phyloP scores from a whole-genome alignment of 2,797 vertebrate species.

The Ctenopoma kingsleyae region DNA sequence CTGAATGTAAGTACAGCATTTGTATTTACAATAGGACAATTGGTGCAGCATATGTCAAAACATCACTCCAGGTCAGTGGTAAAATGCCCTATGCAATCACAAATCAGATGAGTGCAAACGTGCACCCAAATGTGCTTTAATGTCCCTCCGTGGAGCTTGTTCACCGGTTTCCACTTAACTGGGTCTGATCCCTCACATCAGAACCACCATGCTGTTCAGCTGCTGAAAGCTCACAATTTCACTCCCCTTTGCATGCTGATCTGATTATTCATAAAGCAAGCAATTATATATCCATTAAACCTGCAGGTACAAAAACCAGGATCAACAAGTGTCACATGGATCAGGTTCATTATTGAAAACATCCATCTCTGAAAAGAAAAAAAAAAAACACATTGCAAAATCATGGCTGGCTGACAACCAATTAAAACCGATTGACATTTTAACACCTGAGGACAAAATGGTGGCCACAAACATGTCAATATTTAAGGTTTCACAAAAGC shows the following conservation, averaged over 20 bases:
- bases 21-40: neutral
- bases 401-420: slow-evolving; percentile 29
- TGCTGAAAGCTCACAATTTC: slow-evolving; percentile 73
- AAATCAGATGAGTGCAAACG: slow-evolving; percentile 22
- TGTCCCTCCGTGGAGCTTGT: slow-evolving; percentile 31
- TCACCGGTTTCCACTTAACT: slow-evolving; percentile 56
- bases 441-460: slow-evolving; percentile 14
- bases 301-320: slow-evolving; percentile 61
- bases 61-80: slow-evolving; percentile 37
- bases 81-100: slow-evolving; percentile 28
- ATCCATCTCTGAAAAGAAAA: slow-evolving; percentile 28
- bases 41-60: slow-evolving; percentile 13
- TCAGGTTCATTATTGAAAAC: slow-evolving; percentile 58
- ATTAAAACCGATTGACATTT: slow-evolving; percentile 24
- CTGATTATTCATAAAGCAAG: slow-evolving; percentile 72
- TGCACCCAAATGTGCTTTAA: slow-evolving; percentile 12
- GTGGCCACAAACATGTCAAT: neutral
- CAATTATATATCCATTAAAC: slow-evolving; percentile 78
- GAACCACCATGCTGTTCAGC: slow-evolving; percentile 53
- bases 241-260: slow-evolving; percentile 64
- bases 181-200: slow-evolving; percentile 61
- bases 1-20: too few relatives aligned
- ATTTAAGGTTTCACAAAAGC: neutral
- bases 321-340: slow-evolving; percentile 54
- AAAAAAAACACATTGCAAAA: slow-evolving; percentile 1